Evolutionary conservation across 1,140 invertebrate genomes (phyloP).

Genomic region (Orussus abietinus): DNA sequence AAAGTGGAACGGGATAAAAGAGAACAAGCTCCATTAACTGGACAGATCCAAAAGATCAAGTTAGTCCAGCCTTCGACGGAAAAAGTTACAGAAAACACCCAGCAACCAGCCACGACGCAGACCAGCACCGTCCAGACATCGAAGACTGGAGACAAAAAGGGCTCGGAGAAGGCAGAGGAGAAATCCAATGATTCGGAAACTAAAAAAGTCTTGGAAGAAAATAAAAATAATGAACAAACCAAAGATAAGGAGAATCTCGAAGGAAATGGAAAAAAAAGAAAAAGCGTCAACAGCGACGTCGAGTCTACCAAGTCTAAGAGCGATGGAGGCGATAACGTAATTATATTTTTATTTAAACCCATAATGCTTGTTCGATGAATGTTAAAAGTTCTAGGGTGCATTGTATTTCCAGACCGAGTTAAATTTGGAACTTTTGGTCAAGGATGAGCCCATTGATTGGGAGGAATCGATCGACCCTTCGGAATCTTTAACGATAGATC

Average conservation of each 20-base stretch:
- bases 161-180: constrained; percentile 29
- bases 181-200: constrained; percentile 28
- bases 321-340: constrained; percentile 44
- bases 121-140: constrained; percentile 17
- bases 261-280: constrained; percentile 39
- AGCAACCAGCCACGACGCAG: constrained; percentile 19
- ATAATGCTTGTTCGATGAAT: constrained; percentile 4
- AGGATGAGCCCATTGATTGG: constrained; percentile 68
- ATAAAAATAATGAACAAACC: constrained; percentile 37
- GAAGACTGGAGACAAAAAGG: constrained; percentile 34
- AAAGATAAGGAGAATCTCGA: constrained; percentile 48
- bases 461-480: constrained; percentile 56
- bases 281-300: constrained; percentile 34
- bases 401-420: constrained; percentile 38
- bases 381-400: constrained; percentile 5
- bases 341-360: constrained; percentile 7
- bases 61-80: constrained; percentile 42
- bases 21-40: constrained; percentile 36
- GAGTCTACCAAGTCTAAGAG: constrained; percentile 47
- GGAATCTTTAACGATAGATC: constrained; percentile 50
- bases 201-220: constrained; percentile 33
- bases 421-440: constrained; percentile 57
- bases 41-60: constrained; percentile 50
- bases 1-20: constrained; percentile 40
- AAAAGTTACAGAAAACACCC: constrained; percentile 29